Conservation (phyloP, 2,888 invertebrate species). For the Odontothrips loti region DNA sequence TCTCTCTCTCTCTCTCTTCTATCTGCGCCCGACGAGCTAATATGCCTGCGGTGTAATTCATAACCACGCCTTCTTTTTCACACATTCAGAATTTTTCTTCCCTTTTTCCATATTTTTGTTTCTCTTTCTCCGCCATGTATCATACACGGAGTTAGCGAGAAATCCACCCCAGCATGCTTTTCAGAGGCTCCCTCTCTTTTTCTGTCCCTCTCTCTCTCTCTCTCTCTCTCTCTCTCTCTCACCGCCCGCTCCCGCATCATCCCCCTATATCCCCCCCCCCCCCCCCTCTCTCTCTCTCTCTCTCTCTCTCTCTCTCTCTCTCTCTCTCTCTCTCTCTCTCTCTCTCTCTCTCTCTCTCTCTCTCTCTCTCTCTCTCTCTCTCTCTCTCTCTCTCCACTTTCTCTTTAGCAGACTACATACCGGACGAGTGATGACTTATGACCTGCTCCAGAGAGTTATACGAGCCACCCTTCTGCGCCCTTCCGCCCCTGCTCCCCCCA, state of each 20-base stretch:
- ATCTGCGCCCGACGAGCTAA: background rate
- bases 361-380: background rate
- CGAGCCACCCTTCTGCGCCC: slow-evolving; percentile 18
- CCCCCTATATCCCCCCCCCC: background rate
- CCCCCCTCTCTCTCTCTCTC: background rate
- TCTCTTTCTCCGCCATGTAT: slow-evolving; percentile 4
- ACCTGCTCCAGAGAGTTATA: slow-evolving; percentile 19
- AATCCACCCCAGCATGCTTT: slow-evolving; percentile 19
- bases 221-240: background rate
- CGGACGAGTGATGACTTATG: slow-evolving; percentile 24
- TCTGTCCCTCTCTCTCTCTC: background rate
- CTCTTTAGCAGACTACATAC: slow-evolving; percentile 24
- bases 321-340: slow-evolving; percentile 11
- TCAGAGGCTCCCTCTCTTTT: background rate
- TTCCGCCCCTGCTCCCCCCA: background rate
- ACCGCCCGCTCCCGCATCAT: background rate
- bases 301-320: background rate
- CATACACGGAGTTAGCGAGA: slow-evolving; percentile 22
- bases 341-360: background rate
- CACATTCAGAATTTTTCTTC: background rate
- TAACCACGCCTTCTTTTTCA: background rate
- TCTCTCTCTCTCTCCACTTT: slow-evolving; percentile 2
- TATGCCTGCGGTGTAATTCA: background rate
- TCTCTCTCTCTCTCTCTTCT: no score
- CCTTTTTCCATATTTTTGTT: background rate